These are phyloP conservation scores for Bombus pascuorum DNA, from an alignment of 1,140 invertebrate species.

Conservation along the genomic window DNA sequence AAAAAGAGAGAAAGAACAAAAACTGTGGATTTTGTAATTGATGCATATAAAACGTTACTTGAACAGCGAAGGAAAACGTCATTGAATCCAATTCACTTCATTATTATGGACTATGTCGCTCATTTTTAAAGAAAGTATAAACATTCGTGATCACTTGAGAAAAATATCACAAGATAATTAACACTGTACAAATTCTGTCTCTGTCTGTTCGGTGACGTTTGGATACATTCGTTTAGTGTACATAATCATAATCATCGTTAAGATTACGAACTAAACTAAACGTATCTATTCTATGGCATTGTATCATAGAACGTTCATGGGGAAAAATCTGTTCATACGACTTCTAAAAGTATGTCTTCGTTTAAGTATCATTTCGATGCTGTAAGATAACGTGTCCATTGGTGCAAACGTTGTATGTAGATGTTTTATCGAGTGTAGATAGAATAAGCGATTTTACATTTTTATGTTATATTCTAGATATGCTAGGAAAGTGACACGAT, in stretches of 20 bases:
- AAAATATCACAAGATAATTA: neutral
- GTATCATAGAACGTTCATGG: conserved; percentile 19
- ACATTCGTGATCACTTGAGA: neutral
- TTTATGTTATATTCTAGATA: neutral
- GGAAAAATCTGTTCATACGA: neutral
- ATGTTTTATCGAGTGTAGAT: conserved; percentile 21
- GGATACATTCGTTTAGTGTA: conserved; percentile 36
- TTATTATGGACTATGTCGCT: neutral
- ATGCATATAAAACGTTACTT: neutral
- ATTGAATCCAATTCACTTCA: neutral
- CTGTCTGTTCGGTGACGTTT: conserved; percentile 37
- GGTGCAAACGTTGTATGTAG: neutral
- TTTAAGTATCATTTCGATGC: neutral
- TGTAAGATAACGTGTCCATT: conserved; percentile 6
- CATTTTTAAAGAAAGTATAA: conserved; percentile 12
- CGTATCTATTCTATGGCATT: conserved; percentile 11
- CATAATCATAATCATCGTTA: conserved; percentile 39
- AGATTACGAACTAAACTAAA: conserved; percentile 27
- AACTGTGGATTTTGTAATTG: neutral
- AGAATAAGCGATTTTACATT: conserved; percentile 9
- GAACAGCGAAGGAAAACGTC: neutral
- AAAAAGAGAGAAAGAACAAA: neutral
- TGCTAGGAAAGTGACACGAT: neutral
- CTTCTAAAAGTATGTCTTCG: neutral
- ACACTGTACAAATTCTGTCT: conserved; percentile 20